These are phyloP conservation scores for Leptinotarsa undecemlineata DNA, from an alignment of 1,140 invertebrate genomes.

Conservation along the genomic window DNA sequence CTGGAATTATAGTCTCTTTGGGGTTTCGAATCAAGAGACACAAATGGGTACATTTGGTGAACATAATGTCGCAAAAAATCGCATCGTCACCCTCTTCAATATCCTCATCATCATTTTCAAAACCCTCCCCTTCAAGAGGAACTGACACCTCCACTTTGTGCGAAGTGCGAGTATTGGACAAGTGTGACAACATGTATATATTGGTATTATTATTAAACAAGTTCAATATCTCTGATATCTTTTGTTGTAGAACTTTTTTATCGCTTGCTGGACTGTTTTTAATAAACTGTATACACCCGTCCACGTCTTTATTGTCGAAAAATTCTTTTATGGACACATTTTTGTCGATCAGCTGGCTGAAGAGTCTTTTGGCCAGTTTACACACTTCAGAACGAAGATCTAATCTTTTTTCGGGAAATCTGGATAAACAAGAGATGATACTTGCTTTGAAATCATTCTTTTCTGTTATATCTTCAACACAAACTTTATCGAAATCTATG, in stretches of 20 bases:
- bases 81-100: background rate
- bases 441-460: background rate
- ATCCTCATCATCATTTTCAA: background rate
- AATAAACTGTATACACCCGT: background rate
- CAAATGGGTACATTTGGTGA: conserved; percentile 2
- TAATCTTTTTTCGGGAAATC: background rate
- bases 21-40: background rate
- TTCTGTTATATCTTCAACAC: background rate
- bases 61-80: background rate
- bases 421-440: background rate
- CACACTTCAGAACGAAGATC: background rate
- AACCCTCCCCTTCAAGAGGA: background rate
- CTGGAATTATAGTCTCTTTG: background rate
- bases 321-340: background rate
- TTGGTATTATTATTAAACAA: background rate
- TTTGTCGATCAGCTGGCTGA: background rate
- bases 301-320: background rate
- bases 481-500: background rate
- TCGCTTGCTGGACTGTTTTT: background rate
- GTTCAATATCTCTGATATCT: background rate
- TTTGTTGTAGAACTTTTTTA: background rate
- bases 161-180: background rate
- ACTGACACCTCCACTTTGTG: background rate
- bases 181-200: conserved; percentile 1
- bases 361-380: background rate